phyloP scores from a whole-genome alignment of 1,140 invertebrate genomes.

The Colletes gigas region DNA sequence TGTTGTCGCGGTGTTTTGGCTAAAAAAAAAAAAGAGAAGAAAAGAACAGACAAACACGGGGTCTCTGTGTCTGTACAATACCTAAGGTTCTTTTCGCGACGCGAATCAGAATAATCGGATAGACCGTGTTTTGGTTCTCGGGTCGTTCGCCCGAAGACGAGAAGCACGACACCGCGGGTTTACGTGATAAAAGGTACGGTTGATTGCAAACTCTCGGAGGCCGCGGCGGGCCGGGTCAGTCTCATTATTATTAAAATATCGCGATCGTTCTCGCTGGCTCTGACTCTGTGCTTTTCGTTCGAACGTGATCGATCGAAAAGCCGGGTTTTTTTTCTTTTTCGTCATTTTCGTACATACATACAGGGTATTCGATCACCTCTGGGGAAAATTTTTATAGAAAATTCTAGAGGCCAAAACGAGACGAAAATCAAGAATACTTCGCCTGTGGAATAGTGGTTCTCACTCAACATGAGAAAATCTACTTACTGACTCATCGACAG shows the following conservation, averaged over 20 bases:
- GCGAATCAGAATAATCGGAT: slow-evolving; percentile 41
- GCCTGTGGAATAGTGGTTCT: too few relatives aligned
- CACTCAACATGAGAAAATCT: too few relatives aligned
- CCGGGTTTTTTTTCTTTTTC: slow-evolving; percentile 2
- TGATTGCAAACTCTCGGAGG: slow-evolving; percentile 75
- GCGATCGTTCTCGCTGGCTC: slow-evolving; percentile 14
- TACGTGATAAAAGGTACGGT: slow-evolving; percentile 63
- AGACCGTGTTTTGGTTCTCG: slow-evolving; percentile 14
- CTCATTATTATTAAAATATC: slow-evolving; percentile 67
- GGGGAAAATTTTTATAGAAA: too few relatives aligned
- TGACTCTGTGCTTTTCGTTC: too few relatives aligned
- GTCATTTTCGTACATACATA: too few relatives aligned
- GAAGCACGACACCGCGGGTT: slow-evolving; percentile 60
- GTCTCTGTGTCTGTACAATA: slow-evolving; percentile 31
- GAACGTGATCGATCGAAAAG: slow-evolving; percentile 21
- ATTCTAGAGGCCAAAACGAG: too few relatives aligned
- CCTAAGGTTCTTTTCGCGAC: slow-evolving; percentile 38
- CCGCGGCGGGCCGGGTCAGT: slow-evolving; percentile 76
- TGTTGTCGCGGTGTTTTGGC: too few relatives aligned
- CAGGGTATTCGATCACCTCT: too few relatives aligned
- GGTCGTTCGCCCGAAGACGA: slow-evolving; percentile 35
- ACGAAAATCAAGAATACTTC: too few relatives aligned
- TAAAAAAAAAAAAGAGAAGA: not conserved
- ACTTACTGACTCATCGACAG: too few relatives aligned
- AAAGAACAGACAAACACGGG: not conserved